Conservation (phyloP, 2,797 vertebrate genomes). For the Melanotaenia maccullochi region DNA sequence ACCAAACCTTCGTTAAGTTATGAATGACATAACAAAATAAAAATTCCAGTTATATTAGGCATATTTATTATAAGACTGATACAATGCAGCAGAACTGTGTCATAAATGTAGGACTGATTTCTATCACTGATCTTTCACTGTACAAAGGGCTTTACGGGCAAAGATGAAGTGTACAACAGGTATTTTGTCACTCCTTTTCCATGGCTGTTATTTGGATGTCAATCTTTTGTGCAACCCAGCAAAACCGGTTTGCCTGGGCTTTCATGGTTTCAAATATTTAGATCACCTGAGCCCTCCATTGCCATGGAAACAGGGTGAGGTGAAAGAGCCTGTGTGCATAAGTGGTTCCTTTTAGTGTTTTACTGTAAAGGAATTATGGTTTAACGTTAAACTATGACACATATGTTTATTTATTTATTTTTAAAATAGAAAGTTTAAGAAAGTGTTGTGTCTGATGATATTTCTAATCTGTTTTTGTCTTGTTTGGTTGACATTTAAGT, state of each 20-base stretch:
- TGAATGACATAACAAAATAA: neutral
- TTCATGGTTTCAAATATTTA: conserved; percentile 65
- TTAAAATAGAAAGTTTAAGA: neutral
- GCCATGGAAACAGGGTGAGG: conserved; percentile 61
- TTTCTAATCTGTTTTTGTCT: neutral
- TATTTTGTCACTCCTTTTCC: conserved; percentile 70
- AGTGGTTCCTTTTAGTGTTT: neutral
- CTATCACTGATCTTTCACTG: neutral
- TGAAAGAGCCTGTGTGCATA: conserved; percentile 27
- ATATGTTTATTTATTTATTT: neutral
- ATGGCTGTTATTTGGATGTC: conserved; percentile 65
- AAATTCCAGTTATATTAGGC: neutral
- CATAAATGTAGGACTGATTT: neutral
- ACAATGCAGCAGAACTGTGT: neutral
- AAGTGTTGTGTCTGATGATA: neutral
- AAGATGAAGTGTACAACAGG: conserved; percentile 43
- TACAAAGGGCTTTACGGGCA: conserved; percentile 12
- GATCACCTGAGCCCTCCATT: conserved; percentile 66
- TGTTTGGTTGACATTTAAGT: neutral
- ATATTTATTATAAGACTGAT: neutral
- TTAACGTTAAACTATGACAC: neutral
- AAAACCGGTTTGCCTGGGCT: conserved; percentile 76
- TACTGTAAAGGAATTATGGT: neutral
- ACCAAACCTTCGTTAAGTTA: neutral
- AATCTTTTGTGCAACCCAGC: conserved; percentile 77